phyloP scores from a whole-genome alignment of 1,140 invertebrate species.

The Marisa cornuarietis region DNA sequence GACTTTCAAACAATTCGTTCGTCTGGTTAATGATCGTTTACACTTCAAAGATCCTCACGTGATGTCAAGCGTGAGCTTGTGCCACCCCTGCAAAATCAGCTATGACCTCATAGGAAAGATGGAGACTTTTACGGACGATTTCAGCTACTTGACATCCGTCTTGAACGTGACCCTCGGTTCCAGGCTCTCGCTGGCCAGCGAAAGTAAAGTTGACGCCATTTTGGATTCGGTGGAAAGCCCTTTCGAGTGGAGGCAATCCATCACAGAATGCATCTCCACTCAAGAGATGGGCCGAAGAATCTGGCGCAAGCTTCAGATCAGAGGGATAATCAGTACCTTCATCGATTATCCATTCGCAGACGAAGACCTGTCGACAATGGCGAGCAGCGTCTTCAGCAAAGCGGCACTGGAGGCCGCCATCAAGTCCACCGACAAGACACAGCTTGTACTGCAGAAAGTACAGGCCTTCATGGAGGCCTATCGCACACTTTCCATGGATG shows the following conservation, averaged over 20 bases:
- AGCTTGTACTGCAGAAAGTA: slow-evolving; percentile 12
- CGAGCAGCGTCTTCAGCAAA: background rate
- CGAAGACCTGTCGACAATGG: background rate
- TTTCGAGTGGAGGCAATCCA: background rate
- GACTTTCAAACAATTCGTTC: slow-evolving; percentile 6
- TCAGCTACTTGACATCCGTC: background rate
- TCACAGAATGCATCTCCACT: background rate
- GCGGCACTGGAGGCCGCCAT: background rate
- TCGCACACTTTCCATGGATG: slow-evolving; percentile 7
- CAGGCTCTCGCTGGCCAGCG: background rate
- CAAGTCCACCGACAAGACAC: background rate
- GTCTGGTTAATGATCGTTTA: background rate
- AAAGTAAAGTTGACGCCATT: slow-evolving; percentile 1
- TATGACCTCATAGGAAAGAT: background rate
- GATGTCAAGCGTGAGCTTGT: background rate
- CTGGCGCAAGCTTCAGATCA: background rate
- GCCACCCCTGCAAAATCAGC: background rate
- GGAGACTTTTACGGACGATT: background rate
- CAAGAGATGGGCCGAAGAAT: slow-evolving; percentile 4
- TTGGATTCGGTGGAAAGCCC: slow-evolving; percentile 11
- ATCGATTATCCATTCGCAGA: background rate
- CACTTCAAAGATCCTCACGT: background rate
- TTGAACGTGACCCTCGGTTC: background rate
- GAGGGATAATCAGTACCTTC: background rate
- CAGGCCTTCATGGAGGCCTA: slow-evolving; percentile 27